Conservation (phyloP, 2,113 vertebrate species). For the Passer domesticus region DNA sequence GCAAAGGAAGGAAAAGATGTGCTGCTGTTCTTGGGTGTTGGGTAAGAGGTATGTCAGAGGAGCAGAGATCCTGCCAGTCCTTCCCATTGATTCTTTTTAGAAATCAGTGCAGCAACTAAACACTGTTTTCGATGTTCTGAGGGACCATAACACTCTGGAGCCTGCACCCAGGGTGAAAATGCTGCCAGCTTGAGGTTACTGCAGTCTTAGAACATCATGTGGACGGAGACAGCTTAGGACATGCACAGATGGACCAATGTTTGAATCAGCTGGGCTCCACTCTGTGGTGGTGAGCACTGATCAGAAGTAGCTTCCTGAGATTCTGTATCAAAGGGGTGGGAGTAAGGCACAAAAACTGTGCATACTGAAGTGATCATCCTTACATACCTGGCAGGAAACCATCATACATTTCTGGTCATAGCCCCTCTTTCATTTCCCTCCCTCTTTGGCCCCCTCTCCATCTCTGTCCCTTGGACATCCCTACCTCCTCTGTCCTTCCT, state of each 20-base stretch:
- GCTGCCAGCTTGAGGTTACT: neutral
- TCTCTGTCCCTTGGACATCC: neutral
- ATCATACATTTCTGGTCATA: neutral
- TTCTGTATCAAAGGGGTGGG: neutral
- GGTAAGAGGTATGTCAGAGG: neutral
- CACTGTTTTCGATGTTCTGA: neutral
- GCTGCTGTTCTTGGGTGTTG: neutral
- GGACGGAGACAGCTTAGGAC: neutral
- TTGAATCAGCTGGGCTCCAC: neutral
- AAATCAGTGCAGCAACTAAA: neutral
- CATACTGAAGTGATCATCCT: neutral
- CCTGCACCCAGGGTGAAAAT: neutral
- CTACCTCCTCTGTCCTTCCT: neutral
- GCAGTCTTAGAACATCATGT: neutral
- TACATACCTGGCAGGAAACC: neutral
- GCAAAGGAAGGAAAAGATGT: neutral
- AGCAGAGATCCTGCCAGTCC: neutral
- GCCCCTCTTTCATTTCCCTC: neutral
- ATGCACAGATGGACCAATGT: neutral
- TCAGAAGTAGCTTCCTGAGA: neutral
- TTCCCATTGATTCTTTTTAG: neutral
- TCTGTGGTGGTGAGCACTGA: fast-evolving
- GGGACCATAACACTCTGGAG: neutral
- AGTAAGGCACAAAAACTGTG: neutral
- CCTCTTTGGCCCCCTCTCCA: neutral